These are phyloP conservation scores for Melanostigma gelatinosum DNA, from an alignment of 2,113 vertebrate genomes.

Conservation along the genomic window DNA sequence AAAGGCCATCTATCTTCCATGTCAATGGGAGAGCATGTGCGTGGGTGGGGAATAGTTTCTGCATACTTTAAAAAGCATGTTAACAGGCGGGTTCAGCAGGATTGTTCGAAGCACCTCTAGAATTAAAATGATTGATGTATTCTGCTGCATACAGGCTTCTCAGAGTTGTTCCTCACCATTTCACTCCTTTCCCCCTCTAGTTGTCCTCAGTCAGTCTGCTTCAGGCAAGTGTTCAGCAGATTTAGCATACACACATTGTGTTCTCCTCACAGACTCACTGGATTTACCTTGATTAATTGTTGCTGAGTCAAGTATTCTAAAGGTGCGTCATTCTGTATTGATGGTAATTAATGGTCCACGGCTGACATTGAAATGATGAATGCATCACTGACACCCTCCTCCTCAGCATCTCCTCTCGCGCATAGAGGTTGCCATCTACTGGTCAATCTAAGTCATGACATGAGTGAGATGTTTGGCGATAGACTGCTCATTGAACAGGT, in stretches of 20 bases:
- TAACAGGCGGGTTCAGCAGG: conserved; percentile 30
- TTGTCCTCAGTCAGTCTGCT: not conserved
- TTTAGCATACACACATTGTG: not conserved
- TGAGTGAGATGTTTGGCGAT: not conserved
- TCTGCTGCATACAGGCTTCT: not conserved
- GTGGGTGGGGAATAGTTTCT: not conserved
- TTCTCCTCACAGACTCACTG: too few relatives aligned
- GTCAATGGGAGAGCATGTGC: not conserved
- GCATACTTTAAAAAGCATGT: conserved; percentile 41
- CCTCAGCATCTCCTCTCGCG: not conserved
- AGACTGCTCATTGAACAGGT: not conserved
- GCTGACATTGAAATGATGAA: not conserved
- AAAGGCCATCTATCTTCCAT: not conserved
- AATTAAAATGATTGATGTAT: conserved; percentile 55
- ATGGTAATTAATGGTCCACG: not conserved
- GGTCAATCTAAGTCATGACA: conserved; percentile 26
- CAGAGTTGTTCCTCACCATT: not conserved
- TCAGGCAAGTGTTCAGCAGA: not conserved
- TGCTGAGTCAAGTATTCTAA: not conserved
- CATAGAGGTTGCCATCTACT: conserved; percentile 53
- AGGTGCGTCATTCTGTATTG: not conserved
- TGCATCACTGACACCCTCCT: not conserved
- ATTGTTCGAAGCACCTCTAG: conserved; percentile 56
- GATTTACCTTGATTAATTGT: too few relatives aligned
- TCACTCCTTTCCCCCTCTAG: not conserved